phyloP scores from a whole-genome alignment of 2,888 invertebrate genomes.

The Mesorhabditis sp. region DNA sequence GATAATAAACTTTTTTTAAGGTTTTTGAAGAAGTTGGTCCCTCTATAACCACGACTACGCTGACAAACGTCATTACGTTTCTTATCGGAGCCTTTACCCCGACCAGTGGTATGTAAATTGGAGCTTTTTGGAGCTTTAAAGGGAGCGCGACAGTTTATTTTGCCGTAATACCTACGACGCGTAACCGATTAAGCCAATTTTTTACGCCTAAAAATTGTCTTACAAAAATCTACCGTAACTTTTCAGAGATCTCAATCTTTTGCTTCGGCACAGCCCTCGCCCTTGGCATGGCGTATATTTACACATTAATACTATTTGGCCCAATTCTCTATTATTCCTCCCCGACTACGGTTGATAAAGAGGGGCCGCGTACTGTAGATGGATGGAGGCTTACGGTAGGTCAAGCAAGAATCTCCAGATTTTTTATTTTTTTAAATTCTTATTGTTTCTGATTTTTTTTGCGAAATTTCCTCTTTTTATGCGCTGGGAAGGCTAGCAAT shows the following conservation, averaged over 20 bases:
- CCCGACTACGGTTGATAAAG: constrained; percentile 9
- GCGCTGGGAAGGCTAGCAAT: too few species aligned
- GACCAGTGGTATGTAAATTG: constrained; percentile 36
- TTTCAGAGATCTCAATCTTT: constrained; percentile 54
- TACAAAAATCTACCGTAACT: too few species aligned
- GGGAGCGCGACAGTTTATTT: not conserved
- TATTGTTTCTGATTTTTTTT: too few species aligned
- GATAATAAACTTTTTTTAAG: constrained; percentile 11
- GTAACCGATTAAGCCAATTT: not conserved
- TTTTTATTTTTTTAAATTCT: too few species aligned
- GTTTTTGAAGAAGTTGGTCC: constrained; percentile 50
- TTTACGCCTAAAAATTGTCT: not conserved
- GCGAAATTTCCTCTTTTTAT: too few species aligned
- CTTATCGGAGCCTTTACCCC: constrained; percentile 52
- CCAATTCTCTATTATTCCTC: constrained; percentile 28
- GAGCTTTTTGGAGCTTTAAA: too few species aligned
- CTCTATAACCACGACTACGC: constrained; percentile 56
- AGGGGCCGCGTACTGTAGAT: not conserved
- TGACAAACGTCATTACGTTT: constrained; percentile 56
- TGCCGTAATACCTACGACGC: not conserved
- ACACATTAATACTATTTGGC: constrained; percentile 48
- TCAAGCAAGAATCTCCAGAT: not conserved
- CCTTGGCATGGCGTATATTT: constrained; percentile 53
- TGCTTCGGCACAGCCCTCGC: constrained; percentile 54
- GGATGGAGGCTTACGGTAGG: constrained; percentile 13